Evolutionary conservation across 1,140 invertebrate genomes (phyloP).

Genomic region (Aphelenchoides besseyi): DNA sequence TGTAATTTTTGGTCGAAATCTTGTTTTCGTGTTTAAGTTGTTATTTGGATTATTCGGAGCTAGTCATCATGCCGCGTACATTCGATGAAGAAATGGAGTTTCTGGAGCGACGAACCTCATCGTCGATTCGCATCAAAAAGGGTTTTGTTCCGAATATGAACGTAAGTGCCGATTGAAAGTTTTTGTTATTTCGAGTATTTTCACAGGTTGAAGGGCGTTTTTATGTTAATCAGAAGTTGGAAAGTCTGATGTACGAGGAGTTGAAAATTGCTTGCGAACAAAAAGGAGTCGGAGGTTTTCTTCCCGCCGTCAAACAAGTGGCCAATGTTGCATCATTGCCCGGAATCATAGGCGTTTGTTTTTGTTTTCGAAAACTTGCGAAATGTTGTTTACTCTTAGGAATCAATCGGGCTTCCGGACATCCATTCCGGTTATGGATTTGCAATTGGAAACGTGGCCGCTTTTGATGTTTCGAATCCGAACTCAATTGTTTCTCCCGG

Average conservation of each 20-base stretch:
- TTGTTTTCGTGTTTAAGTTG: background rate
- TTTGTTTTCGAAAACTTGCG: conserved; percentile 8
- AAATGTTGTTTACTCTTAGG: conserved; percentile 55
- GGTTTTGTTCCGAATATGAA: conserved; percentile 99
- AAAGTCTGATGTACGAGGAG: conserved; percentile 96
- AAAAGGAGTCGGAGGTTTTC: conserved; percentile 81
- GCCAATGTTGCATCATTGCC: conserved; percentile 97
- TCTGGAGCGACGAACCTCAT: conserved; percentile 79
- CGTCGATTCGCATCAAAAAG: conserved; percentile 92
- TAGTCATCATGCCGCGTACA: conserved; percentile 67
- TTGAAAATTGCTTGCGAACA: conserved; percentile 76
- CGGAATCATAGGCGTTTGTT: conserved; percentile 80
- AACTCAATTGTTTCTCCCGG: conserved; percentile 92
- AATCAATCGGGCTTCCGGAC: conserved; percentile 83
- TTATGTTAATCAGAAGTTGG: conserved; percentile 88
- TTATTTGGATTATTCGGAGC: background rate
- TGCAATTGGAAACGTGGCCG: conserved; percentile 99
- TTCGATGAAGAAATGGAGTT: conserved; percentile 91
- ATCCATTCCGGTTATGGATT: conserved; percentile 98
- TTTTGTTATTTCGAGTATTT: background rate
- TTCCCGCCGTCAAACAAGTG: conserved; percentile 98
- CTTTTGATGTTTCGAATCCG: conserved; percentile 91
- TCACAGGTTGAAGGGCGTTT: conserved; percentile 90
- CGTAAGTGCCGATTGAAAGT: conserved; percentile 66
- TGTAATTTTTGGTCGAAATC: background rate